Conservation (phyloP, 1,140 invertebrate genomes). For the Hyles vespertilio region DNA sequence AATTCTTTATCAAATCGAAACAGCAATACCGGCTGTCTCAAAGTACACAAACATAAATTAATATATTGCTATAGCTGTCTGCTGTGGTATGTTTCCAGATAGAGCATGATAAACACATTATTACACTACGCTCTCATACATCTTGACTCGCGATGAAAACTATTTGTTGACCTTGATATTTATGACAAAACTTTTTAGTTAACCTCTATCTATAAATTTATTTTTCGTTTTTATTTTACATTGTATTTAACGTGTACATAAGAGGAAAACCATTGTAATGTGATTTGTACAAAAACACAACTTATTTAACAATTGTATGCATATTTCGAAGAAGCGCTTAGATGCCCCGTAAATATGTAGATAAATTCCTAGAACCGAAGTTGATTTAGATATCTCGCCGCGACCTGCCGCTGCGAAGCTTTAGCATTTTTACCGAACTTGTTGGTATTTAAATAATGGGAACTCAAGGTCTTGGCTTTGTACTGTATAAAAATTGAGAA, state of each 20-base stretch:
- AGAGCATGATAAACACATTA: conserved; percentile 21
- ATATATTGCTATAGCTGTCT: conserved; percentile 2
- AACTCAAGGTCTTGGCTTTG: neutral
- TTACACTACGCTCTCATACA: conserved; percentile 16
- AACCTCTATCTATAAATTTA: conserved; percentile 8
- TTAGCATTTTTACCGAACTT: too few species aligned
- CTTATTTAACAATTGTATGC: too few species aligned
- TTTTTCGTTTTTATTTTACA: too few species aligned
- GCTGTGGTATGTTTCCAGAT: conserved; percentile 18
- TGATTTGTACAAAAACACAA: too few species aligned
- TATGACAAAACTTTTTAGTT: conserved; percentile 32
- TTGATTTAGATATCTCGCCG: conserved; percentile 9
- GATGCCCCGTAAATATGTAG: conserved; percentile 1
- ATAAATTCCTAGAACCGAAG: neutral
- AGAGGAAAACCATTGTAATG: too few species aligned
- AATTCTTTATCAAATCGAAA: conserved; percentile 22
- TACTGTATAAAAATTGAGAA: neutral
- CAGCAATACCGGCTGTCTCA: conserved; percentile 15
- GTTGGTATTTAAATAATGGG: too few species aligned
- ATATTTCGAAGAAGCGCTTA: neutral
- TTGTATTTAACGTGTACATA: too few species aligned
- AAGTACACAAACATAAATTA: conserved; percentile 18
- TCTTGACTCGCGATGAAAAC: conserved; percentile 22
- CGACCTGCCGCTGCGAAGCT: too few species aligned
- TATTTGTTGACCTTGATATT: conserved; percentile 38